phyloP scores from a whole-genome alignment of 2,888 invertebrate genomes.

The Meiosimyza platycephala region DNA sequence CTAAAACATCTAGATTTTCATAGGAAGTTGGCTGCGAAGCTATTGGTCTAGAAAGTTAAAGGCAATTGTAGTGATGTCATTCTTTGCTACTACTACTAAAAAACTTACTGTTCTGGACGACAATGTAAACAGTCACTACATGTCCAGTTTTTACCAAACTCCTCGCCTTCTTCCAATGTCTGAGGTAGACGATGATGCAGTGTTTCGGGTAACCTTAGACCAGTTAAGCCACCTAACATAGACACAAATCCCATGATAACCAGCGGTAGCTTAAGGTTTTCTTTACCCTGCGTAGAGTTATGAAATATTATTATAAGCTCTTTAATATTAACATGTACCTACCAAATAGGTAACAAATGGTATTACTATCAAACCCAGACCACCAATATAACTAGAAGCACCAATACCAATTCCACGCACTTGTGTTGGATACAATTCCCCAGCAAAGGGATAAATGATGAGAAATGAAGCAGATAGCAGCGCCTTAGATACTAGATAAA shows the following conservation, averaged over 20 bases:
- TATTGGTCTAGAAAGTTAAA: slow-evolving; percentile 68
- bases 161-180: slow-evolving; percentile 88
- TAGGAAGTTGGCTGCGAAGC: slow-evolving; percentile 73
- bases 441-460: slow-evolving; percentile 92
- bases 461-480: slow-evolving; percentile 91
- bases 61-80: neutral
- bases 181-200: slow-evolving; percentile 85
- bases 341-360: slow-evolving; percentile 93
- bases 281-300: slow-evolving; percentile 75
- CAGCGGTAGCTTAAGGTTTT: slow-evolving; percentile 83
- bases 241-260: slow-evolving; percentile 87
- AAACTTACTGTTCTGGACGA: slow-evolving; percentile 74
- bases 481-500: slow-evolving; percentile 87
- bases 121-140: slow-evolving; percentile 80
- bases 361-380: slow-evolving; percentile 87
- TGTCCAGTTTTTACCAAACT: slow-evolving; percentile 86
- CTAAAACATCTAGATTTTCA: slow-evolving; percentile 78
- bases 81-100: neutral
- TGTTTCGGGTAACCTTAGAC: slow-evolving; percentile 86
- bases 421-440: slow-evolving; percentile 91
- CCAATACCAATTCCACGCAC: slow-evolving; percentile 90
- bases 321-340: slow-evolving; percentile 58
- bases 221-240: slow-evolving; percentile 83
- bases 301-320: neutral
- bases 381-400: slow-evolving; percentile 90